Evolutionary conservation across 2,113 vertebrate species (phyloP).

Genomic region (Cyprinodon variegatus): DNA sequence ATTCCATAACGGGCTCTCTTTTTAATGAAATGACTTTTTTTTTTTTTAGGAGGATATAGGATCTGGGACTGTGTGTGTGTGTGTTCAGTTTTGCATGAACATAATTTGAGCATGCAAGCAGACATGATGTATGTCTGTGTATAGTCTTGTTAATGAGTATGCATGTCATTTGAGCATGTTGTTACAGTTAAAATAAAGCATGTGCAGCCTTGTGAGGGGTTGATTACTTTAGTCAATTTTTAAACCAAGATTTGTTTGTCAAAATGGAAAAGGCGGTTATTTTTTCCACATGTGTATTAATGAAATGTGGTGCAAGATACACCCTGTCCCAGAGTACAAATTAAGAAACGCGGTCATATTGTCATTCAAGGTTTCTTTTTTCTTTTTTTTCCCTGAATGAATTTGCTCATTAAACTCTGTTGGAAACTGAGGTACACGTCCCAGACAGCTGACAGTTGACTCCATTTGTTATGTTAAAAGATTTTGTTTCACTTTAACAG

Average conservation of each 20-base stretch:
- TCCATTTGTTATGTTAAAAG: constrained; percentile 70
- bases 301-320: constrained; percentile 47
- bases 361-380: constrained; percentile 13
- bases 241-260: constrained; percentile 65
- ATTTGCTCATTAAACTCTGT: constrained; percentile 44
- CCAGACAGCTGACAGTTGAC: constrained; percentile 48
- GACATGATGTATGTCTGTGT: constrained; percentile 21
- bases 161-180: constrained; percentile 62
- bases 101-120: constrained; percentile 15
- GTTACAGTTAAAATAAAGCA: constrained; percentile 60
- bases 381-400: constrained; percentile 28
- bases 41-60: constrained; percentile 17
- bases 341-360: constrained; percentile 34
- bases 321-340: constrained; percentile 27
- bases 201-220: constrained; percentile 64
- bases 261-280: constrained; percentile 61
- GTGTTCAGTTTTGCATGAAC: constrained; percentile 28
- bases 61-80: constrained; percentile 19
- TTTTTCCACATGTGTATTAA: constrained; percentile 68
- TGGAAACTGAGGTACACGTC: constrained; percentile 36
- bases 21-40: constrained; percentile 25
- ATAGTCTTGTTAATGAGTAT: constrained; percentile 29
- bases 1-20: constrained; percentile 23
- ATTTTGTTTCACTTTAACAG: constrained; percentile 72
- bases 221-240: constrained; percentile 55